These are phyloP conservation scores for Patella caerulea DNA, from an alignment of 2,888 invertebrate species.

Conservation along the genomic window DNA sequence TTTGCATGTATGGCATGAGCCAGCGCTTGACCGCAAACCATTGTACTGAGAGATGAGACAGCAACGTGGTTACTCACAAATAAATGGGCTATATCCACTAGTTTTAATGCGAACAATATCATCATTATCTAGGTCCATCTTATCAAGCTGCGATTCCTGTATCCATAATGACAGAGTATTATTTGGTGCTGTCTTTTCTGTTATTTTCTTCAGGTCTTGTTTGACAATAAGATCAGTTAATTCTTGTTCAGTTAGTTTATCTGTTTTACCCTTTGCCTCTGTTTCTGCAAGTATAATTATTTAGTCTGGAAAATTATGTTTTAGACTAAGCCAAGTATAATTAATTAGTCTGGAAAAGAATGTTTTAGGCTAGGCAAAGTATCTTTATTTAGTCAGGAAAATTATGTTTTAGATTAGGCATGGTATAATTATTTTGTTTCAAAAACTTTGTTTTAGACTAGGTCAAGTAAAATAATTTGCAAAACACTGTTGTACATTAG, in stretches of 20 bases:
- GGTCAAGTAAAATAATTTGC: too few species aligned
- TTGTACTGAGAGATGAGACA: too few species aligned
- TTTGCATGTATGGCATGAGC: too few species aligned
- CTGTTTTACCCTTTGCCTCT: slow-evolving; percentile 60
- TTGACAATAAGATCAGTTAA: slow-evolving; percentile 42
- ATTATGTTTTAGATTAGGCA: too few species aligned
- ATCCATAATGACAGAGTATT: slow-evolving; percentile 53
- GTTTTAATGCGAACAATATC: slow-evolving; percentile 59
- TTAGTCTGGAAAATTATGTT: neutral
- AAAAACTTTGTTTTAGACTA: too few species aligned
- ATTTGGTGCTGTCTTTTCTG: slow-evolving; percentile 35
- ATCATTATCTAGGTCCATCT: slow-evolving; percentile 48
- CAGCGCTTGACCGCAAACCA: too few species aligned
- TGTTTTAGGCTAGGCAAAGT: too few species aligned
- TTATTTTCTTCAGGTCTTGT: slow-evolving; percentile 39
- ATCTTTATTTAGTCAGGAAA: too few species aligned
- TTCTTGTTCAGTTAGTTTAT: slow-evolving; percentile 48
- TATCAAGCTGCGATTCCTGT: slow-evolving; percentile 40
- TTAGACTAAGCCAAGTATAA: neutral
- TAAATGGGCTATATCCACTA: slow-evolving; percentile 56
- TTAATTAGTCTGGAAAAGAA: neutral
- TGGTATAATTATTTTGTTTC: too few species aligned
- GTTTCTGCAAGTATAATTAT: slow-evolving; percentile 44
- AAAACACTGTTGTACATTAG: too few species aligned
- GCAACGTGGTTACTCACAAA: slow-evolving; percentile 39